Percentiles rank a stretch among this genome's conserved stretches.
phyloP scores from a whole-genome alignment of 2,797 vertebrate genomes.

The Urophycis tenuis region DNA sequence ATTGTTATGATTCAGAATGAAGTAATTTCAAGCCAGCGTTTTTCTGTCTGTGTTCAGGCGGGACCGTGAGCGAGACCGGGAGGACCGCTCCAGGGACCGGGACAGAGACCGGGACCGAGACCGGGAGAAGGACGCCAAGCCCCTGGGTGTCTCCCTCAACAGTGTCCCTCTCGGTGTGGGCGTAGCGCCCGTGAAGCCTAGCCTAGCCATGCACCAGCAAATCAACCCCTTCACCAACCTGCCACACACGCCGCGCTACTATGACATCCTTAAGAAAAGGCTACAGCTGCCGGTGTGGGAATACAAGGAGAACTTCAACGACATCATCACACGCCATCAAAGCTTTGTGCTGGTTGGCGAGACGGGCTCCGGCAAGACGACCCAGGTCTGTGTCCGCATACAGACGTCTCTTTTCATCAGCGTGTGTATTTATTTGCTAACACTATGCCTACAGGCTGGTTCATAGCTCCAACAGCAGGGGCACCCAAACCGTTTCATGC shows the following conservation, averaged over 20 bases:
- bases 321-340: conserved; percentile 91
- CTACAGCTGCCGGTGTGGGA: conserved; percentile 97
- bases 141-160: conserved; percentile 39
- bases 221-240: conserved; percentile 97
- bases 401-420: background rate
- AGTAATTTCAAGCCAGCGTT: background rate
- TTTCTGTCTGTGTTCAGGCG: conserved; percentile 27
- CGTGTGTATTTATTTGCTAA: background rate
- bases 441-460: background rate
- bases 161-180: conserved; percentile 37
- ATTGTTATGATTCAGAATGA: too few species aligned
- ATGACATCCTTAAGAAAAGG: conserved; percentile 95
- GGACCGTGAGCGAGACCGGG: conserved; percentile 77
- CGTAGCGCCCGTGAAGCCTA: conserved; percentile 73
- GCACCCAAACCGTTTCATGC: too few species aligned
- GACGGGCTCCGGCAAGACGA: conserved; percentile 98
- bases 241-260: conserved; percentile 93
- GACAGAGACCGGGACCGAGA: conserved; percentile 82
- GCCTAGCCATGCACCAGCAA: conserved; percentile 84
- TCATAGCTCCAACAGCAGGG: background rate
- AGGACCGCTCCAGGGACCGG: conserved; percentile 81
- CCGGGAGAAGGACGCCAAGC: conserved; percentile 82
- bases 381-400: conserved; percentile 77
- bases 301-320: conserved; percentile 93
- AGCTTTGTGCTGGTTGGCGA: conserved; percentile 96